These are phyloP conservation scores for Temnothorax curvispinosus DNA, from an alignment of 1,140 invertebrate species.

Conservation along the genomic window DNA sequence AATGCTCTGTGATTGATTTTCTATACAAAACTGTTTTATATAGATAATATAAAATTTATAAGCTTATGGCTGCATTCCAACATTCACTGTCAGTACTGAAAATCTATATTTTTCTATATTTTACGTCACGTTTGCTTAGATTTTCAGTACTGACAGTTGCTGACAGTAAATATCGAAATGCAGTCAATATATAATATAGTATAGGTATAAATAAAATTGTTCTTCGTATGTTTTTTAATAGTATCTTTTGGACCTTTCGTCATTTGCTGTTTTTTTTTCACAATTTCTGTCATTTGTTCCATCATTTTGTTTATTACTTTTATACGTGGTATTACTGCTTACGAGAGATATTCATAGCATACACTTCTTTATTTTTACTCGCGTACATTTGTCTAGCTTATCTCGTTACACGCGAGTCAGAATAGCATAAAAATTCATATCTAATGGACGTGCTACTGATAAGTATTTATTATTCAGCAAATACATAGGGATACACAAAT, in stretches of 20 bases:
- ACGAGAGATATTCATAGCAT: constrained; percentile 27
- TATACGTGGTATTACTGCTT: neutral
- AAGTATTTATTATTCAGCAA: constrained; percentile 28
- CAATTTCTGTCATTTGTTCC: neutral
- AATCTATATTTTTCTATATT: too few relatives aligned
- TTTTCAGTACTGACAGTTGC: too few relatives aligned
- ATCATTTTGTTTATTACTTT: neutral
- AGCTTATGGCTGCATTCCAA: too few relatives aligned
- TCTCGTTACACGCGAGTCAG: constrained; percentile 1
- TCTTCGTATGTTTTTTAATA: neutral
- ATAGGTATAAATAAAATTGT: too few relatives aligned
- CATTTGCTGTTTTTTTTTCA: neutral
- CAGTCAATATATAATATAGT: too few relatives aligned
- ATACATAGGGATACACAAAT: neutral
- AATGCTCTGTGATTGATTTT: neutral
- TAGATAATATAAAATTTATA: too few relatives aligned
- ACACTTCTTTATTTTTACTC: constrained; percentile 41
- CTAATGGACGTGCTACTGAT: neutral
- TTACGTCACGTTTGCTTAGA: too few relatives aligned
- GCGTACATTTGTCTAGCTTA: constrained; percentile 30
- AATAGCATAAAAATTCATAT: constrained; percentile 18
- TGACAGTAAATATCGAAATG: too few relatives aligned
- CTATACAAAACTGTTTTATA: neutral
- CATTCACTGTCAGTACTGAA: too few relatives aligned
- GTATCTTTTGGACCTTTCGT: neutral